Evolutionary conservation across 1,140 invertebrate species (phyloP), one percentile per base, ranked within the genome.

Genomic region (Drosophila novamexicana): DNA sequence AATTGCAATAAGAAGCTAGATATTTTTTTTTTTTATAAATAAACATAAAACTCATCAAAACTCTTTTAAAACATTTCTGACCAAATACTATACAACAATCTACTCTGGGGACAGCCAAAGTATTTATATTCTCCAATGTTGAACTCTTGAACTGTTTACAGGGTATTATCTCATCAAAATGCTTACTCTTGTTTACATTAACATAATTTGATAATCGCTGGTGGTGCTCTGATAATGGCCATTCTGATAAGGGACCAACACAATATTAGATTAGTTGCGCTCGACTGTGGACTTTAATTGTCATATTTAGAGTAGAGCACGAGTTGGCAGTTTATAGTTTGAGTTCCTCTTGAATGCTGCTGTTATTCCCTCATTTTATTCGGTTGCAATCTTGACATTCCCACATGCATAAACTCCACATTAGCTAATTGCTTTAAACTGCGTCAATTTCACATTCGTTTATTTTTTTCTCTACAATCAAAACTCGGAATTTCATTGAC

Each of bases 231-330:
- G 57, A 62, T 61, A 53, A 64, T 9, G 32, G 12, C 12, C 14
- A 10, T 16, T 18, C 18, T 72, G 69, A 72, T 67, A 72, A 59
- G 34, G 7, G 37, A 42, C 29, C 7, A 45, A 39, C 32, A 18
- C 62, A 65, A 71, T 57, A 42, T 50, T 7, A 45, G 32, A 52
- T 58, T 32, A 59, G 32, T 58, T 67, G 16, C 10, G 54, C n/a
- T 44, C n/a, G 18, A 29, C 29, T 34, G 16, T 18, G 9, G 7
- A 49, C 34, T 45, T 56, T 52, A 58, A 9, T 9, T 29, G 22
- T 22, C 9, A 6, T 16, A 6, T 6, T n/a, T 5, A 40, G 8
- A n/a, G 7, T 49, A 49, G 1, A 49, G 9, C 47, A 49, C n/a
- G 40, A 42, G 40, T 5, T 42, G 9, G 49, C 49, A 50, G 16